phyloP scores from a whole-genome alignment of 2,113 vertebrate genomes.

The Ceratotherium simum region DNA sequence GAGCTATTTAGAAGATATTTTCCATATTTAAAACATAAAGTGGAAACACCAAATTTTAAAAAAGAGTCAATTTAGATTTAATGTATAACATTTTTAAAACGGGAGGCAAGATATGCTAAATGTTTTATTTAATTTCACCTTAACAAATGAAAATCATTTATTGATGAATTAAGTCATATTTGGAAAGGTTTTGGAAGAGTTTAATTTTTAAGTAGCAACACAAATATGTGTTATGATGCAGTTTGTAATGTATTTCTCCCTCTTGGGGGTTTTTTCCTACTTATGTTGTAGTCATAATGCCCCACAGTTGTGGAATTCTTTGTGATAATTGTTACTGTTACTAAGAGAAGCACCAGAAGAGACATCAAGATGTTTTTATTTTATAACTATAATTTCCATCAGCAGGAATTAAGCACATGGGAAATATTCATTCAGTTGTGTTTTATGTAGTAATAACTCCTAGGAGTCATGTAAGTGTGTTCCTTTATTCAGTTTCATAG shows the following conservation, averaged over 20 bases:
- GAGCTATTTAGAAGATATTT: slow-evolving; percentile 31
- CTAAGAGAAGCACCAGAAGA: background rate
- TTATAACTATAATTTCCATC: background rate
- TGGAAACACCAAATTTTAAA: background rate
- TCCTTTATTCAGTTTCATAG: background rate
- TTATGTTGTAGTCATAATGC: background rate
- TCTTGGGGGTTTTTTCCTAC: background rate
- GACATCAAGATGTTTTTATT: background rate
- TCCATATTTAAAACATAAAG: slow-evolving; percentile 65
- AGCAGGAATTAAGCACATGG: background rate
- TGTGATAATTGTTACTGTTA: background rate
- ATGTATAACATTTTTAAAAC: slow-evolving; percentile 23
- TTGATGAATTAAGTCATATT: background rate
- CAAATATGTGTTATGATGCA: background rate
- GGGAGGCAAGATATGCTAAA: slow-evolving; percentile 36
- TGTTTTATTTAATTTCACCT: slow-evolving; percentile 74
- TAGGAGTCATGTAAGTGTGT: background rate
- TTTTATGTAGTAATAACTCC: background rate
- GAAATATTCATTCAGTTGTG: slow-evolving; percentile 1
- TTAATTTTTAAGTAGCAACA: background rate
- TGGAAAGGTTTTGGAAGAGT: slow-evolving; percentile 47
- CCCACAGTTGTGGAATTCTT: background rate
- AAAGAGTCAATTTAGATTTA: background rate
- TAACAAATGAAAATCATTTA: background rate
- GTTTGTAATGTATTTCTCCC: background rate